Percentiles rank a stretch among this genome's conserved stretches.
phyloP scores from a whole-genome alignment of 2,113 vertebrate genomes.

The Burhinus bistriatus region DNA sequence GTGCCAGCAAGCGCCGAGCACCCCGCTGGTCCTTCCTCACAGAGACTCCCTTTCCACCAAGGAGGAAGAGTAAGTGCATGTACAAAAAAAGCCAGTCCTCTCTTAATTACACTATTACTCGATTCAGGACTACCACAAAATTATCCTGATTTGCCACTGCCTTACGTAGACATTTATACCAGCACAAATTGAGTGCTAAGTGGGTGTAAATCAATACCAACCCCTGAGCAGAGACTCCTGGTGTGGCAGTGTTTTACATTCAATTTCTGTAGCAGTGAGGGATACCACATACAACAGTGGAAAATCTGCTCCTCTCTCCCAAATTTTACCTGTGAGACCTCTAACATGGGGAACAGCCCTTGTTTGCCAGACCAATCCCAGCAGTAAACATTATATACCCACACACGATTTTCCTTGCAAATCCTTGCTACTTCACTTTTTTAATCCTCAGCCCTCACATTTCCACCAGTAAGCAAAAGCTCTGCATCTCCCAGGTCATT shows the following conservation, averaged over 20 bases:
- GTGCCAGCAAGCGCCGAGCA: not conserved
- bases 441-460: not conserved
- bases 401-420: not conserved
- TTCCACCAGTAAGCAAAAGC: not conserved
- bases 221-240: not conserved
- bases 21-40: not conserved
- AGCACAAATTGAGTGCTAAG: conserved; percentile 24
- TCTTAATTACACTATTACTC: not conserved
- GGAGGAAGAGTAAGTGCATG: not conserved
- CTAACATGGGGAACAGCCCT: not conserved
- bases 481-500: not conserved
- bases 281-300: not conserved
- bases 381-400: not conserved
- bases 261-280: not conserved
- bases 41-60: not conserved
- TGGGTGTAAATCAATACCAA: conserved; percentile 27
- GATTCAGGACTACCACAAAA: not conserved
- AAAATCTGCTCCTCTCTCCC: not conserved
- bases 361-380: not conserved
- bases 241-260: not conserved
- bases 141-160: not conserved
- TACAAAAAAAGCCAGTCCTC: not conserved
- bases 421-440: not conserved
- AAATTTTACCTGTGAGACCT: not conserved
- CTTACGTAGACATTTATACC: not conserved